These are phyloP conservation scores for Nasonia vitripennis DNA, from an alignment of 1,140 invertebrate genomes.

Conservation along the genomic window DNA sequence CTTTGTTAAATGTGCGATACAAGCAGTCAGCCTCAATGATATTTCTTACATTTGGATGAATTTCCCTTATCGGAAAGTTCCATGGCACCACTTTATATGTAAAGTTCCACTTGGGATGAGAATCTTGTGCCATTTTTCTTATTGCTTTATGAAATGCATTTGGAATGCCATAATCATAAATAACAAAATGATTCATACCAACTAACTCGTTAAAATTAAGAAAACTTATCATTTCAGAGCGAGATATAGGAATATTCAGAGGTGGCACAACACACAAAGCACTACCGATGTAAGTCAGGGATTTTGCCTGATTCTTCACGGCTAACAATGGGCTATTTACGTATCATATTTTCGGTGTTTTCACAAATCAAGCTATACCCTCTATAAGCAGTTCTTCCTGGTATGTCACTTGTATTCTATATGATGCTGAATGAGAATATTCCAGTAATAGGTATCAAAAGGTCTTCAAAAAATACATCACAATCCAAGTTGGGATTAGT, in stretches of 20 bases:
- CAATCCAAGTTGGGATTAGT: constrained; percentile 72
- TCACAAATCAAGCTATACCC: constrained; percentile 75
- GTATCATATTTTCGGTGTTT: constrained; percentile 65
- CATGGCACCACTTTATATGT: constrained; percentile 72
- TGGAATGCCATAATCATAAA: constrained; percentile 76
- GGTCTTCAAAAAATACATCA: constrained; percentile 70
- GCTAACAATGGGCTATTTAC: constrained; percentile 61
- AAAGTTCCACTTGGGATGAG: constrained; percentile 62
- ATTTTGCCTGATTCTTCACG: constrained; percentile 61
- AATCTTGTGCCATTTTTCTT: constrained; percentile 57
- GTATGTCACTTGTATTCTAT: constrained; percentile 54
- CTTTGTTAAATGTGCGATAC: constrained; percentile 77
- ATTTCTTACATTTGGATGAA: constrained; percentile 65
- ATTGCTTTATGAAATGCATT: constrained; percentile 65
- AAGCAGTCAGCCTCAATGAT: constrained; percentile 81
- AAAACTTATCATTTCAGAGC: constrained; percentile 74
- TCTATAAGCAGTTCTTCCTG: constrained; percentile 61
- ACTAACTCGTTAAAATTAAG: constrained; percentile 75
- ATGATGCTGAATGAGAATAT: constrained; percentile 71
- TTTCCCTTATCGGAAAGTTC: constrained; percentile 76
- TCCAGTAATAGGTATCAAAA: constrained; percentile 66
- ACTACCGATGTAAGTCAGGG: constrained; percentile 53
- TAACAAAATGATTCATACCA: constrained; percentile 76
- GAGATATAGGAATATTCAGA: constrained; percentile 58
- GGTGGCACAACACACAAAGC: constrained; percentile 71